Percentiles rank a stretch among this genome's conserved stretches.
phyloP scores from a whole-genome alignment of 2,113 vertebrate species.

The Trichomycterus rosablanca region DNA sequence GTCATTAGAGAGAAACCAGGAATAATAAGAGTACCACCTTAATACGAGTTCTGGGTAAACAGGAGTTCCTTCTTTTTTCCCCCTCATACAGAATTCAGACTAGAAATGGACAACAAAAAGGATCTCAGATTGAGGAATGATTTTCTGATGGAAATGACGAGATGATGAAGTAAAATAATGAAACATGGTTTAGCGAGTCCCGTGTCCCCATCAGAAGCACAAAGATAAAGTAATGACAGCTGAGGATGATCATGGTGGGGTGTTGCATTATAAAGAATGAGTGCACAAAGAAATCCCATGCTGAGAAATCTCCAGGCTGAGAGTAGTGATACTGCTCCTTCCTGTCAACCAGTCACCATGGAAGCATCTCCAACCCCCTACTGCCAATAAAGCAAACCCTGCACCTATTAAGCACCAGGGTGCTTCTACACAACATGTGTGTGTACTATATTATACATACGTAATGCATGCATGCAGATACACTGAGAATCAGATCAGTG shows the following conservation, averaged over 20 bases:
- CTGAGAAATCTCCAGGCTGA: conserved; percentile 55
- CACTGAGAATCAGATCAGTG: too few species aligned
- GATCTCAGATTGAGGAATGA: too few species aligned
- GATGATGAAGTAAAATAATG: neutral
- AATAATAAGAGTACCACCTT: too few species aligned
- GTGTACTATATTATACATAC: too few species aligned
- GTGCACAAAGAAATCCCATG: conserved; percentile 44
- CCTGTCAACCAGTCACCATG: conserved; percentile 32
- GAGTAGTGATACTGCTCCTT: conserved; percentile 64
- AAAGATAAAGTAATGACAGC: conserved; percentile 14
- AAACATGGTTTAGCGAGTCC: conserved; percentile 42
- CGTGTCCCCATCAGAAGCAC: conserved; percentile 17
- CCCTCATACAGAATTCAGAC: too few species aligned
- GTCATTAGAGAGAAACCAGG: too few species aligned
- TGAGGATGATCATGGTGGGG: conserved; percentile 3
- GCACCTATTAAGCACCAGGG: neutral
- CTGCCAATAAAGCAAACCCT: conserved; percentile 6
- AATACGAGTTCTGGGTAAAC: too few species aligned
- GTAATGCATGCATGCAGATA: too few species aligned
- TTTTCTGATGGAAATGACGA: conserved; percentile 7
- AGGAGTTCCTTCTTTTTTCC: too few species aligned
- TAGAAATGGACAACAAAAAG: too few species aligned
- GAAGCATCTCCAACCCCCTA: conserved; percentile 24
- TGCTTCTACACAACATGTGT: too few species aligned
- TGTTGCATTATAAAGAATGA: conserved; percentile 25